These are phyloP conservation scores for Cataglyphis altisquamis DNA, from an alignment of 2,888 invertebrate species.

Conservation along the genomic window DNA sequence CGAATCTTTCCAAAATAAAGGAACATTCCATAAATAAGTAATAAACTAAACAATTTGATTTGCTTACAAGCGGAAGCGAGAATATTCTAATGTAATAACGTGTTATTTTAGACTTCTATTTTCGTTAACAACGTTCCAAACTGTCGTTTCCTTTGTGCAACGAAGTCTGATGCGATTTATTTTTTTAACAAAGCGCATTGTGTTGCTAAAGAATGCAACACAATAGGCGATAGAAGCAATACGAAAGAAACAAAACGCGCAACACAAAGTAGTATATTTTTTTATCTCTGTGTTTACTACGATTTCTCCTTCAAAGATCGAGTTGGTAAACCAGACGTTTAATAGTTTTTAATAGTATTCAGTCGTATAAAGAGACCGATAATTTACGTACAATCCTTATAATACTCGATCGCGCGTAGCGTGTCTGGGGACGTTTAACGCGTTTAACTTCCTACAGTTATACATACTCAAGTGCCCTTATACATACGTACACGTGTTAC, in stretches of 20 bases:
- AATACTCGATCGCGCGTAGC: background rate
- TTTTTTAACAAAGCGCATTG: constrained; percentile 6
- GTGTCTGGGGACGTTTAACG: background rate
- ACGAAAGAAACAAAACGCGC: background rate
- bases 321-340: background rate
- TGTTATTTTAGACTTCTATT: constrained; percentile 15
- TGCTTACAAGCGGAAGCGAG: background rate
- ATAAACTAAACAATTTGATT: background rate
- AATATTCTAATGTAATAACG: constrained; percentile 15
- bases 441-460: background rate
- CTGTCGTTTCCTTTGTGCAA: background rate
- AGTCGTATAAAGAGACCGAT: background rate
- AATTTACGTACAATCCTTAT: background rate
- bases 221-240: background rate
- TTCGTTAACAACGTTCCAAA: background rate
- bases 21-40: background rate
- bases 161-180: constrained; percentile 17
- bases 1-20: no score
- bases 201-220: background rate
- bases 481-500: background rate
- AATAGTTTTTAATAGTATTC: background rate
- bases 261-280: background rate
- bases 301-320: background rate
- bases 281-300: background rate
- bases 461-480: background rate